Percentiles rank a stretch among this genome's conserved stretches.
These are phyloP conservation scores for Scaptomyza pallida DNA, from an alignment of 1,140 invertebrate genomes.

Conservation along the genomic window DNA sequence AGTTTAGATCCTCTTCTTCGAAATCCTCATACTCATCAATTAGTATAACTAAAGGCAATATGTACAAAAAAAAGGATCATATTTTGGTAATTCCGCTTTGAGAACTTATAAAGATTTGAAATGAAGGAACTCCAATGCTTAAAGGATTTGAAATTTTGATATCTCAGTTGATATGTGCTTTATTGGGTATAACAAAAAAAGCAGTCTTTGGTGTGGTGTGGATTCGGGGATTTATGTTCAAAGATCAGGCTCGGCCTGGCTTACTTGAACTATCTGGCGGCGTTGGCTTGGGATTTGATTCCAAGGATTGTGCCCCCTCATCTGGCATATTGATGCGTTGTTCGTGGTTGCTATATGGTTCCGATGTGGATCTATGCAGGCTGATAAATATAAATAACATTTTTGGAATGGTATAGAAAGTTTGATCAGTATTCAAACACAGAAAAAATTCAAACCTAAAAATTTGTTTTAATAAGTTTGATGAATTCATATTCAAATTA, in stretches of 20 bases:
- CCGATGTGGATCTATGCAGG: slow-evolving; percentile 77
- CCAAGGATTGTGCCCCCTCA: slow-evolving; percentile 71
- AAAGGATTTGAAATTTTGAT: background rate
- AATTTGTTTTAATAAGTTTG: too few species aligned
- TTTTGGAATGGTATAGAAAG: too few species aligned
- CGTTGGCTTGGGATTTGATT: slow-evolving; percentile 67
- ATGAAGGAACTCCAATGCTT: background rate
- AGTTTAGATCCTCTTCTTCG: slow-evolving; percentile 83
- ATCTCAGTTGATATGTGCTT: slow-evolving; percentile 21
- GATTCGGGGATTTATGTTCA: background rate
- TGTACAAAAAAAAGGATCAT: background rate
- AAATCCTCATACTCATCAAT: slow-evolving; percentile 85
- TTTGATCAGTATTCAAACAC: too few species aligned
- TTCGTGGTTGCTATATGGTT: slow-evolving; percentile 75
- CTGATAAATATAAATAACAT: slow-evolving; percentile 17
- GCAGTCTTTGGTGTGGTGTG: slow-evolving; percentile 28
- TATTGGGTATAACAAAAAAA: slow-evolving; percentile 31
- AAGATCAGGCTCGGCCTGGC: slow-evolving; percentile 46
- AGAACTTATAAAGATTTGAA: slow-evolving; percentile 2
- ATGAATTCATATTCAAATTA: too few species aligned
- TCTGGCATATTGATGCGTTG: slow-evolving; percentile 74
- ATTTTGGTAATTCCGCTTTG: background rate
- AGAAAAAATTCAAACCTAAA: too few species aligned
- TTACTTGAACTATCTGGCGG: slow-evolving; percentile 81
- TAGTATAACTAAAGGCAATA: slow-evolving; percentile 83